Conservation (phyloP, 2,888 invertebrate species). For the Agrochola circellaris region DNA sequence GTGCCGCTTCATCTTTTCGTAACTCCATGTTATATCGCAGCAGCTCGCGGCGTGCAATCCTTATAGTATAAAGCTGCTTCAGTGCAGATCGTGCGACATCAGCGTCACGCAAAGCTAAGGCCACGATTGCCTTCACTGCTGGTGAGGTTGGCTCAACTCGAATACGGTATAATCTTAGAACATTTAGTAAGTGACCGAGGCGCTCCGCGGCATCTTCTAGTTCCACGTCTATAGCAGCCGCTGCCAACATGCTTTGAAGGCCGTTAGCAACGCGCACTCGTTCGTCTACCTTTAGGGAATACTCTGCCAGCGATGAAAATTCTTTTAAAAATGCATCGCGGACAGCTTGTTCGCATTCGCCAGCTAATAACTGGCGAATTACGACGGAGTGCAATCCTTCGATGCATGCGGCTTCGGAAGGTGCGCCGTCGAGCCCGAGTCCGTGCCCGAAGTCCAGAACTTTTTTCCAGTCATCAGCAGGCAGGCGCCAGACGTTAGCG, state of each 20-base stretch:
- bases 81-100: slow-evolving; percentile 46
- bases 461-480: slow-evolving; percentile 73
- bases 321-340: slow-evolving; percentile 71
- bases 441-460: slow-evolving; percentile 76
- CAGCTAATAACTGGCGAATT: slow-evolving; percentile 73
- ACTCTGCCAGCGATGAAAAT: slow-evolving; percentile 75
- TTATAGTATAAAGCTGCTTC: slow-evolving; percentile 27
- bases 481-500: slow-evolving; percentile 78
- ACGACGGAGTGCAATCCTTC: slow-evolving; percentile 82
- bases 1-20: slow-evolving; percentile 36
- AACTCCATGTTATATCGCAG: slow-evolving; percentile 45
- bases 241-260: slow-evolving; percentile 68
- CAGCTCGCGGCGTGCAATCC: slow-evolving; percentile 48
- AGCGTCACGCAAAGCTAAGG: slow-evolving; percentile 65
- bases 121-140: slow-evolving; percentile 67
- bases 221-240: slow-evolving; percentile 60
- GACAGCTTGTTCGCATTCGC: slow-evolving; percentile 61
- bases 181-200: slow-evolving; percentile 70
- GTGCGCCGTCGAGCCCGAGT: slow-evolving; percentile 79
- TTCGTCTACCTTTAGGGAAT: slow-evolving; percentile 73
- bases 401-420: slow-evolving; percentile 71
- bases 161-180: slow-evolving; percentile 71
- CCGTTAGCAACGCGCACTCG: slow-evolving; percentile 64
- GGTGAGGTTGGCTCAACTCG: slow-evolving; percentile 65
- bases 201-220: slow-evolving; percentile 49